Percentiles rank a stretch among this genome's conserved stretches.
phyloP scores from a whole-genome alignment of 1,140 invertebrate species.

The Coptotermes formosanus region DNA sequence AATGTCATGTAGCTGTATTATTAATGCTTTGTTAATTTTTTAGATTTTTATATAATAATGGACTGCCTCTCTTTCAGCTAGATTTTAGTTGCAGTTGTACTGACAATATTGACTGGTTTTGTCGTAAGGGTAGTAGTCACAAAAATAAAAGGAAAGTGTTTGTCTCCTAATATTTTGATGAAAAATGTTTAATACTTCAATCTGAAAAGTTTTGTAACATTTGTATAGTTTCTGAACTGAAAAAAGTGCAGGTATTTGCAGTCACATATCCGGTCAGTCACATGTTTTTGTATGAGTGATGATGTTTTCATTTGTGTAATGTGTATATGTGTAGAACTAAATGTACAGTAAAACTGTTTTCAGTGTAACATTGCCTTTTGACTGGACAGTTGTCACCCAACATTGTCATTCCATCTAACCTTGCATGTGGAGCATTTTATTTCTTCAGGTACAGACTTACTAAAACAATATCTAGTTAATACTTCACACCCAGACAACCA shows the following conservation, averaged over 20 bases:
- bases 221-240: slow-evolving; percentile 14
- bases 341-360: neutral
- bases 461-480: neutral
- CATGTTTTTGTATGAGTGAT: slow-evolving; percentile 7
- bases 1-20: neutral
- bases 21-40: slow-evolving; percentile 15
- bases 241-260: neutral
- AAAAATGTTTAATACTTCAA: slow-evolving; percentile 9
- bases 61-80: neutral
- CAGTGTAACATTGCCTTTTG: neutral
- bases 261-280: neutral
- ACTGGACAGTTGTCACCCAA: neutral
- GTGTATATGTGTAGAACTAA: neutral
- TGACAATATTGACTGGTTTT: slow-evolving; percentile 2
- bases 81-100: neutral
- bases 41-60: slow-evolving; percentile 11
- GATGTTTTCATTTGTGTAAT: slow-evolving; percentile 6
- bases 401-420: neutral
- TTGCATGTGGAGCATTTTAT: neutral
- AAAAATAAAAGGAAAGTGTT: neutral
- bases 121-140: neutral
- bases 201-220: slow-evolving; percentile 13
- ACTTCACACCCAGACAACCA: neutral
- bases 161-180: slow-evolving; percentile 10
- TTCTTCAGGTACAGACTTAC: neutral